A percentile compares a stretch with the other conserved stretches of the same genome.
Evolutionary conservation across 2,113 vertebrate species (phyloP).

Genomic region (Hemibagrus wyckioides): DNA sequence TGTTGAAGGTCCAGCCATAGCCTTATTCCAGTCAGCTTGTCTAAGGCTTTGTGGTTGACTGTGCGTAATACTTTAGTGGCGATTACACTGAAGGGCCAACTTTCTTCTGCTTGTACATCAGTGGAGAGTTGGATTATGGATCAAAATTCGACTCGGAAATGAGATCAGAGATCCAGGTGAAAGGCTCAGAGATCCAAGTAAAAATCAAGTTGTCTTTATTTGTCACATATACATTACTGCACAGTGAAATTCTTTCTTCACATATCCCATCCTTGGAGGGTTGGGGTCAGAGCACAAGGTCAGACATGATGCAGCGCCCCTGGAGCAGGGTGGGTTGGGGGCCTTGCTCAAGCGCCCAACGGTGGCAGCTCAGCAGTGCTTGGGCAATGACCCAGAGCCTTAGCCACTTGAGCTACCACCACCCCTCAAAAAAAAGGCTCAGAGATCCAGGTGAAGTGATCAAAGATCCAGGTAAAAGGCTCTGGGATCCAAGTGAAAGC

Average conservation of each 20-base stretch:
- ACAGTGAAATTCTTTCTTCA: too few species aligned
- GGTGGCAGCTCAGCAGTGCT: not conserved
- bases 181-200: too few species aligned
- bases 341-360: not conserved
- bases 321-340: not conserved
- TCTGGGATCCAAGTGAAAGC: not conserved
- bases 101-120: not conserved
- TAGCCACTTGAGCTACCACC: not conserved
- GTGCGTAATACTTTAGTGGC: not conserved
- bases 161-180: not conserved
- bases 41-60: not conserved
- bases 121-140: not conserved
- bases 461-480: too few species aligned
- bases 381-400: not conserved
- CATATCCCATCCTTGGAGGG: too few species aligned
- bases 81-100: not conserved
- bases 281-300: too few species aligned
- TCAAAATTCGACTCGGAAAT: not conserved
- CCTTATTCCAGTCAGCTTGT: not conserved
- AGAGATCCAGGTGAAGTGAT: not conserved
- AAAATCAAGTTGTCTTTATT: too few species aligned
- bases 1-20: not conserved
- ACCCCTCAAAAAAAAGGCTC: not conserved
- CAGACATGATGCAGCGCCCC: not conserved
- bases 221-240: too few species aligned